Evolutionary conservation across 1,140 invertebrate species (phyloP).

Genomic region (Druon quercuslanigerum): DNA sequence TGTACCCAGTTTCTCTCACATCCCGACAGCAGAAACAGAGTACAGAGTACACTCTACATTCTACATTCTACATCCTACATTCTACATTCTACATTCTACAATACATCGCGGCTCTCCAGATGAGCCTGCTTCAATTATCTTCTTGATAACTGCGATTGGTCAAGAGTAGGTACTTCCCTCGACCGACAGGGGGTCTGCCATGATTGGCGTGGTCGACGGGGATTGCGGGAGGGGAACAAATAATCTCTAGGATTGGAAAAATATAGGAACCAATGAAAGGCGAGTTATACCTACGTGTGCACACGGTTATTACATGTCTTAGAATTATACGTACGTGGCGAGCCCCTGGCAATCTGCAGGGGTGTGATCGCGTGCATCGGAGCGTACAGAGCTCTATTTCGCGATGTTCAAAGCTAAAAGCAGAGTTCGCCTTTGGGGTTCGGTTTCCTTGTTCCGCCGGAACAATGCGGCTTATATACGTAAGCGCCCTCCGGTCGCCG

Average conservation of each 20-base stretch:
- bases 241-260: constrained; percentile 45
- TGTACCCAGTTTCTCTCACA: neutral
- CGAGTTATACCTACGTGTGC: constrained; percentile 14
- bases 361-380: constrained; percentile 55
- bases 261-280: constrained; percentile 38
- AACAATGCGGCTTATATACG: constrained; percentile 54
- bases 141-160: constrained; percentile 42
- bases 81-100: neutral
- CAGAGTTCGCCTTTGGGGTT: constrained; percentile 49
- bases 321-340: constrained; percentile 41
- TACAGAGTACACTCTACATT: neutral
- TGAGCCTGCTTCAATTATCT: constrained; percentile 43
- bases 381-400: constrained; percentile 49
- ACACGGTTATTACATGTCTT: constrained; percentile 44
- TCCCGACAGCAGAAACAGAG: neutral
- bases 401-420: constrained; percentile 56
- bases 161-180: constrained; percentile 30
- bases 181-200: neutral
- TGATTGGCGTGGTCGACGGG: constrained; percentile 1
- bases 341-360: constrained; percentile 47
- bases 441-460: constrained; percentile 52
- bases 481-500: constrained; percentile 40
- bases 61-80: neutral
- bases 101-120: constrained; percentile 32
- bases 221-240: neutral